These are phyloP conservation scores for Thinocorus orbignyianus DNA, from an alignment of 2,113 vertebrate species.

Conservation along the genomic window DNA sequence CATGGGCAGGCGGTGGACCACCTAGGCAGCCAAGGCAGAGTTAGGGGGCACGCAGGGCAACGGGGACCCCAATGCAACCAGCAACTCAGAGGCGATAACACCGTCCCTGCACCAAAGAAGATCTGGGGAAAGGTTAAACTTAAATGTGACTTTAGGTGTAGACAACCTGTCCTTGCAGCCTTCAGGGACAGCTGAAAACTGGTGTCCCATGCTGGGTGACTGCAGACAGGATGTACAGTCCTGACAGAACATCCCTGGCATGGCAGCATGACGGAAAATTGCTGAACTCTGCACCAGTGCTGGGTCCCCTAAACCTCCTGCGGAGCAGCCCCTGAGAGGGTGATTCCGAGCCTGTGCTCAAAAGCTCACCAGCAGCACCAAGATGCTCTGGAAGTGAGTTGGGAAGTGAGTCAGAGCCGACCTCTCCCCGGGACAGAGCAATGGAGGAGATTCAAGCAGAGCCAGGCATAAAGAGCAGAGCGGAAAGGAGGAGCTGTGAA, in stretches of 20 bases:
- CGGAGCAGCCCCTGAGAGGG: not conserved
- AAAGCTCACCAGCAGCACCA: not conserved
- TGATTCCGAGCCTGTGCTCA: not conserved
- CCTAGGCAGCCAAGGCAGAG: not conserved
- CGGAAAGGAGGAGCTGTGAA: not conserved
- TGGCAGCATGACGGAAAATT: no score
- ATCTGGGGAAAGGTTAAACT: no score
- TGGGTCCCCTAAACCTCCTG: not conserved
- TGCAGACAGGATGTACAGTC: no score
- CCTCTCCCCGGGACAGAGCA: not conserved
- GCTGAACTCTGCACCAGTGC: no score
- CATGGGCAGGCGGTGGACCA: slow-evolving; percentile 48
- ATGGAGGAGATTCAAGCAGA: not conserved
- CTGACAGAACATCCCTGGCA: no score
- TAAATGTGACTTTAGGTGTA: no score
- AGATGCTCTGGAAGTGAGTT: not conserved
- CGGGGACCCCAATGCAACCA: not conserved
- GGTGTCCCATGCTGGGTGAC: no score
- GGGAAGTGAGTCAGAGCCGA: not conserved
- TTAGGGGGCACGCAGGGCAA: not conserved
- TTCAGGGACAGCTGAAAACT: no score
- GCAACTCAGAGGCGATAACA: no score
- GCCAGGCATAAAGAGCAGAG: not conserved
- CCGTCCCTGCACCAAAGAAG: no score
- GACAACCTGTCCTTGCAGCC: not conserved